Evolutionary conservation across 2,888 invertebrate genomes (phyloP), one percentile per base, ranked within the genome.

Genomic region (Halocaridina rubra): DNA sequence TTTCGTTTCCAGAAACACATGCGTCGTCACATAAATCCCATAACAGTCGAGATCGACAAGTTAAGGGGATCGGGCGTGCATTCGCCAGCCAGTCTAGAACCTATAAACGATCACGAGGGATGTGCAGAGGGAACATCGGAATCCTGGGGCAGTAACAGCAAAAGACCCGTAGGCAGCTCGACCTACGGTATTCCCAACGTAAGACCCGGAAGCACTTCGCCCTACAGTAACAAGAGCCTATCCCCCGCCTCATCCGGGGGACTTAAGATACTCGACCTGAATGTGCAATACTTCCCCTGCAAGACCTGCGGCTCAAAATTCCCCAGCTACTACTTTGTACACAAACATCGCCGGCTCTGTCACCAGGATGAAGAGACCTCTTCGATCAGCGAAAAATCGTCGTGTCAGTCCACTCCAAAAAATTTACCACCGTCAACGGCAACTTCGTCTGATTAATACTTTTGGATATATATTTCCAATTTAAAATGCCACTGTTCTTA

Each of bases 281-380:
- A 96, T 90, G 94, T 97, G 0, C 97, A 97, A 91, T 97, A 97
- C 92, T 97, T 97, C 91, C 97, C 97, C 0, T 97, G 97, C 91
- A 97, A 97, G 91, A 96, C 95, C 0, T 97, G 97, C 91, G 97
- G 97, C 24, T 95, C 94, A 89, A 97, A 97, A 91, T 97, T 97
- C 91, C 97, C 97, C 0, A 96, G 96, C 89, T 97, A 97, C 90
- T 97, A 97, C 91, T 97, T 97, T 92, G 97, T 97, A 29, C 97
- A 97, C 91, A 97, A 97, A 90, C 97, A 97, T 90, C 92, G 96
- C 78, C 96, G 96, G 91, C 91, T 95, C 89, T 96, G 96, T 90
- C 97, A 97, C 74, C 78, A 79, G 19, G 85, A 86, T 8, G 72
- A 84, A 67, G 84, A 84, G 67, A 69, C 22, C n/a, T 61, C 69